Base-by-base conservation (phyloP, 1,140 invertebrate species). In the Ceratoteleas bidentatus region DNA sequence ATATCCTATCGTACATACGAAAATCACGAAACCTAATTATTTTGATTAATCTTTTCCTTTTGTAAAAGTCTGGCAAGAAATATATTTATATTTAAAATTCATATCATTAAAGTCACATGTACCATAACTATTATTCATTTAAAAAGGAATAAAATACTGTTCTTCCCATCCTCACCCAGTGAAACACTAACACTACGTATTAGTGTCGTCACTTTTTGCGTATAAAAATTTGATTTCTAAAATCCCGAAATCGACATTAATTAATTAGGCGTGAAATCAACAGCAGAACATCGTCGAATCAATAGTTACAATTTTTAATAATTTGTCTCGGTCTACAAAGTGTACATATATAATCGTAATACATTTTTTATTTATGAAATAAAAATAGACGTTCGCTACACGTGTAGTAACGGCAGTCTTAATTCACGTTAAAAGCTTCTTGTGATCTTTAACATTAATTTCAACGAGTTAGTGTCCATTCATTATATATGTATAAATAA, bases 401-500 rank as follows among this genome's bases (percentile, higher is more conserved):
- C 38, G 14, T 50, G 33, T 3, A 40, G 66, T 82, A 77, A 77
- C 80, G 38, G 60, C 73, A 82, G 73, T 82, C 73, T 77, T 72
- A 69, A 64, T 78, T 66, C 61, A 68, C 58, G 66, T 81, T 81
- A 82, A 73, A 82, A 82, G 80, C 80, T 82, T 82, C 73, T 50
- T 68, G 73, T 82, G 50, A 82, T 54, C 32, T 82, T 82, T 77
- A 77, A 73, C 36, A 82, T 68, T 82, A 82, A 73, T 57, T 77
- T 75, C 50, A 82, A 82, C 61, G 53, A 62, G 43, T 73, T 81
- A 66, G 65, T 81, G 60, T 73, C 43, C 49, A 61, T 52, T 70
- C 56, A 72, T 24, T 24, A 24, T 24, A 24, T 24, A 24, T 24
- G 64, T 82, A 72, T 70, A 76, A n/a, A 66, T 72, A 82, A 82